Percentiles rank a stretch among this genome's conserved stretches.
phyloP scores from a whole-genome alignment of 2,888 invertebrate genomes.

The Drosophila anceps region DNA sequence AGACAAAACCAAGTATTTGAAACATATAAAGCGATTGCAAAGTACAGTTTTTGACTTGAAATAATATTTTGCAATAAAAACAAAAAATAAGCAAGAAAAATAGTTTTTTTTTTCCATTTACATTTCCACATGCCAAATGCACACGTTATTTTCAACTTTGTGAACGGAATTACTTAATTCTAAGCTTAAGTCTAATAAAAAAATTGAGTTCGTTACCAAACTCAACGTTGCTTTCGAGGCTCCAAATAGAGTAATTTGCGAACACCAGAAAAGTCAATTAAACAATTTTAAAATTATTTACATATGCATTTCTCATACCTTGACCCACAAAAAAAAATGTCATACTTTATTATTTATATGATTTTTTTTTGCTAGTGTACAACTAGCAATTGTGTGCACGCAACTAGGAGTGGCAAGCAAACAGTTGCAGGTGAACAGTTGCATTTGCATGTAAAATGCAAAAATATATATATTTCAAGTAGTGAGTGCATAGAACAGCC shows the following conservation, averaged over 20 bases:
- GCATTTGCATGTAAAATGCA: slow-evolving; percentile 28
- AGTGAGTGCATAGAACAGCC: slow-evolving; percentile 10
- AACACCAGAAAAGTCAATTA: slow-evolving; percentile 6
- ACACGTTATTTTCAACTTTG: not conserved
- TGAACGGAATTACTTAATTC: not conserved
- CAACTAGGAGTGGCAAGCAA: slow-evolving; percentile 41
- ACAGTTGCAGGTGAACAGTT: not conserved
- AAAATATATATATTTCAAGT: slow-evolving; percentile 7
- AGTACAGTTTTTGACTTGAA: slow-evolving; percentile 1
- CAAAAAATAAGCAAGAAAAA: not conserved
- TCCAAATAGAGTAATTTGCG: not conserved
- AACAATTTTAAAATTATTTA: not conserved
- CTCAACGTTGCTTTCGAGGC: not conserved
- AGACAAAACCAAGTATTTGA: not conserved
- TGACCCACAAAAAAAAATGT: slow-evolving; percentile 11
- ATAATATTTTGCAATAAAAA: no score
- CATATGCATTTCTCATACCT: slow-evolving; percentile 1
- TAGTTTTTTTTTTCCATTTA: not conserved
- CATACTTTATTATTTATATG: not conserved
- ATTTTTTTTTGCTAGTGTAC: not conserved
- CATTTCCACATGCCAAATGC: not conserved
- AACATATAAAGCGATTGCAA: not conserved
- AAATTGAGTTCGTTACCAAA: not conserved
- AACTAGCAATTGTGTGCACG: slow-evolving; percentile 51
- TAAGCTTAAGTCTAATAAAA: not conserved